These are phyloP conservation scores for Chaetops frenatus DNA, from an alignment of 2,113 vertebrate genomes.

Conservation along the genomic window DNA sequence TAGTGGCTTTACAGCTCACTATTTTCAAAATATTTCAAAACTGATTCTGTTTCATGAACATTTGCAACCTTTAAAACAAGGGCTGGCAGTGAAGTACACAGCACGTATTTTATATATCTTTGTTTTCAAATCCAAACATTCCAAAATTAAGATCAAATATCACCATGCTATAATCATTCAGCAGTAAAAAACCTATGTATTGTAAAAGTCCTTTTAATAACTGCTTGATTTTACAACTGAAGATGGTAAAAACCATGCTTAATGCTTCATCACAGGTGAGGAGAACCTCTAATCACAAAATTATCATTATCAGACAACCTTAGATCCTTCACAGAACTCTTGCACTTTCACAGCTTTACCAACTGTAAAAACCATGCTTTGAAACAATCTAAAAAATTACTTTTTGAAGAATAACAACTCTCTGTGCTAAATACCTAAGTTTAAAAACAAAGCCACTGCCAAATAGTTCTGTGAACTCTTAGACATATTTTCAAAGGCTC, in stretches of 20 bases:
- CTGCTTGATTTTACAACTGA: neutral
- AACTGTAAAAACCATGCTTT: neutral
- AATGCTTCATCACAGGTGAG: neutral
- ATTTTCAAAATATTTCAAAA: neutral
- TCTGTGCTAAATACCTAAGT: neutral
- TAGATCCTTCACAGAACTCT: too few species aligned
- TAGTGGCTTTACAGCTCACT: neutral
- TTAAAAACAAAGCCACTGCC: neutral
- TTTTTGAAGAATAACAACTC: neutral
- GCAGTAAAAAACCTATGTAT: neutral
- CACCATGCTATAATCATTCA: neutral
- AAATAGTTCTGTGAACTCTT: neutral
- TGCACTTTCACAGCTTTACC: neutral
- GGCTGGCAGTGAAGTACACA: neutral
- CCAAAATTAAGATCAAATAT: slow-evolving; percentile 6
- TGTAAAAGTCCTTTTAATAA: neutral
- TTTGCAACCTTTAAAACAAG: neutral
- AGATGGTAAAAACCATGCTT: neutral
- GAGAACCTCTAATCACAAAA: neutral
- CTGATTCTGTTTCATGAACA: neutral
- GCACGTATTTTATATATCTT: neutral
- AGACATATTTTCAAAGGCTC: neutral
- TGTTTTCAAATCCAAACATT: slow-evolving; percentile 16
- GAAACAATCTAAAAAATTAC: neutral
- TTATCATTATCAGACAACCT: neutral